phyloP scores from a whole-genome alignment of 2,888 invertebrate genomes.

The Hermaeophaga mercurialis region DNA sequence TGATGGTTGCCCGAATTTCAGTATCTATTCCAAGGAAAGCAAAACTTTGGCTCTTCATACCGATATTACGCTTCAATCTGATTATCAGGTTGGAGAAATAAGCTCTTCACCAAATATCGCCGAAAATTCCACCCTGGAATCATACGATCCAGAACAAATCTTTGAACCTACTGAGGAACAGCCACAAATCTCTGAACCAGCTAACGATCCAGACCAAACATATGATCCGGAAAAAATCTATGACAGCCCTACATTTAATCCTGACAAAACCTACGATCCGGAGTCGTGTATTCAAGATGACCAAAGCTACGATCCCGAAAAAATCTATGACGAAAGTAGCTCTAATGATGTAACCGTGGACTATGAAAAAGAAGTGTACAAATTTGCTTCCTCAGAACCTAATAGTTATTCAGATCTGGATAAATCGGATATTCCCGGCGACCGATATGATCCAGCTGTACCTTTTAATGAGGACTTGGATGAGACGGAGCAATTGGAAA shows the following conservation, averaged over 20 bases:
- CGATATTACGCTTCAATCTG: conserved; percentile 45
- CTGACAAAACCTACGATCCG: conserved; percentile 27
- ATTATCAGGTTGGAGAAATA: conserved; percentile 37
- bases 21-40: conserved; percentile 82
- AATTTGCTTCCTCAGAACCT: neutral
- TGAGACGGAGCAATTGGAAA: conserved; percentile 6
- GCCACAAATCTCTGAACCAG: neutral
- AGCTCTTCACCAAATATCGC: conserved; percentile 29
- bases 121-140: conserved; percentile 18
- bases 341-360: conserved; percentile 13
- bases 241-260: conserved; percentile 18
- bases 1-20: conserved; percentile 84
- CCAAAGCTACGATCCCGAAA: conserved; percentile 30
- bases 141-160: conserved; percentile 25
- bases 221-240: conserved; percentile 25
- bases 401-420: conserved; percentile 1
- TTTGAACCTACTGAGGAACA: too few relatives aligned
- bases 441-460: conserved; percentile 20
- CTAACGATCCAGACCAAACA: conserved; percentile 15
- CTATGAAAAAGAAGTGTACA: conserved; percentile 15
- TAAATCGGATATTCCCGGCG: neutral
- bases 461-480: conserved; percentile 19
- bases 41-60: conserved; percentile 71
- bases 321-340: conserved; percentile 18
- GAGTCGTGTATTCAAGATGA: conserved; percentile 18